Evolutionary conservation across 2,797 vertebrate genomes (phyloP).

Genomic region (Gastrophryne carolinensis): DNA sequence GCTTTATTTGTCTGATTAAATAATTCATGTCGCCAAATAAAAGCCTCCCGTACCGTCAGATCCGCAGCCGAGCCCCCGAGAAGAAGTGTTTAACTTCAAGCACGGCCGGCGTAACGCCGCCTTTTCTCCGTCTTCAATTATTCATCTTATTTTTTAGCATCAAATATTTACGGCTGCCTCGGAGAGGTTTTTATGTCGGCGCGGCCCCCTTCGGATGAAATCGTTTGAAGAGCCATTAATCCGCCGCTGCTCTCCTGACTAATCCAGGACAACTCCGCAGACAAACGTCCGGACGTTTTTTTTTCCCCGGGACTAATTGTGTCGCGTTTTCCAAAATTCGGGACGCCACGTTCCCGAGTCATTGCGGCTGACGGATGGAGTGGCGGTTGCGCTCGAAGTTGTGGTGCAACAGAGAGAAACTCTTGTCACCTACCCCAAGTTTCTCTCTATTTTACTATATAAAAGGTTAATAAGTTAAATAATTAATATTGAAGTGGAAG

Average conservation of each 20-base stretch:
- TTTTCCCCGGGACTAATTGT: too few relatives aligned
- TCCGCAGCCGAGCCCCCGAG: not conserved
- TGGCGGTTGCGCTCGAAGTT: too few relatives aligned
- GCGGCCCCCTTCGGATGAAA: constrained; percentile 5
- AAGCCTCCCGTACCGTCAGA: not conserved
- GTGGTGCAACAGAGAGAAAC: too few relatives aligned
- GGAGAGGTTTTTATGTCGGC: not conserved
- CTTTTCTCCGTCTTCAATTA: constrained; percentile 29
- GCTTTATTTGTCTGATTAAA: constrained; percentile 23
- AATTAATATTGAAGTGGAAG: too few relatives aligned
- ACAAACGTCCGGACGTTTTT: too few relatives aligned
- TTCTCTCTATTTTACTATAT: too few relatives aligned
- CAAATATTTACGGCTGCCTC: constrained; percentile 34
- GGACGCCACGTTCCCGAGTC: too few relatives aligned
- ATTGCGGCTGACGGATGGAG: too few relatives aligned
- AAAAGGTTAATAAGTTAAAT: too few relatives aligned
- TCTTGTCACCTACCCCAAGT: too few relatives aligned
- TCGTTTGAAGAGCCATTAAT: constrained; percentile 17
- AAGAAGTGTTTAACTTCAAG: constrained; percentile 10
- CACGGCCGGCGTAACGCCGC: not conserved
- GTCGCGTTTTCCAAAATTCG: too few relatives aligned
- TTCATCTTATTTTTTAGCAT: constrained; percentile 43
- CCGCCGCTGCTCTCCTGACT: constrained; percentile 11
- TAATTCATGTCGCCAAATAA: constrained; percentile 26
- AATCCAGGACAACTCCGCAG: not conserved